A percentile compares a stretch with the other conserved stretches of the same genome.
phyloP scores from a whole-genome alignment of 2,113 vertebrate genomes.

The Hyaena hyaena region DNA sequence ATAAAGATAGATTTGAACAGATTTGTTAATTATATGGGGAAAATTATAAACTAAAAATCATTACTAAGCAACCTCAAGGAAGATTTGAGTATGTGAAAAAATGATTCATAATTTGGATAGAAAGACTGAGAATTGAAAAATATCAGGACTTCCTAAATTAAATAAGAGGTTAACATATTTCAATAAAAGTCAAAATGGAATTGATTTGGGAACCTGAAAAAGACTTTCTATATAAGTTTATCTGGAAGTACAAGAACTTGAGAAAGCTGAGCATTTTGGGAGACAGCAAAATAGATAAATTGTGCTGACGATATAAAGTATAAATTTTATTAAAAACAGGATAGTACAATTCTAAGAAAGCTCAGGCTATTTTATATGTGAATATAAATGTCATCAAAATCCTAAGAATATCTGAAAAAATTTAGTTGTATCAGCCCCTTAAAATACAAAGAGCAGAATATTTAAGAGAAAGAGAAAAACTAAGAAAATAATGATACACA shows the following conservation, averaged over 20 bases:
- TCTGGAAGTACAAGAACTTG: neutral
- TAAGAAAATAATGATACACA: neutral
- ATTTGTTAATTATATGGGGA: neutral
- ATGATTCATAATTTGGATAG: neutral
- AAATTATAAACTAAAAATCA: neutral
- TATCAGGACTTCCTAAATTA: neutral
- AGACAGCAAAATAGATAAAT: neutral
- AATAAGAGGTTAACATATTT: neutral
- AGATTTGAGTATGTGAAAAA: neutral
- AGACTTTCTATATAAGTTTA: neutral
- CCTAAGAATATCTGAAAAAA: neutral
- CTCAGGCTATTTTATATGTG: neutral
- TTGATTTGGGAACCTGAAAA: neutral
- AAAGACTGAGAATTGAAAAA: neutral
- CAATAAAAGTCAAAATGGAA: constrained; percentile 11
- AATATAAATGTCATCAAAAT: neutral
- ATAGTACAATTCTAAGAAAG: neutral
- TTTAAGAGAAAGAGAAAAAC: neutral
- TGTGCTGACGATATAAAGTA: neutral
- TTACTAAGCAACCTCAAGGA: neutral
- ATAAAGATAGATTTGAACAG: neutral
- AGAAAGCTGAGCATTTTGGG: neutral
- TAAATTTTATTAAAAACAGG: neutral
- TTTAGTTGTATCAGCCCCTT: neutral
- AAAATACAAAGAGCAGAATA: neutral